Conservation (phyloP, 2,113 vertebrate genomes). For the Halcyon malimbica region DNA sequence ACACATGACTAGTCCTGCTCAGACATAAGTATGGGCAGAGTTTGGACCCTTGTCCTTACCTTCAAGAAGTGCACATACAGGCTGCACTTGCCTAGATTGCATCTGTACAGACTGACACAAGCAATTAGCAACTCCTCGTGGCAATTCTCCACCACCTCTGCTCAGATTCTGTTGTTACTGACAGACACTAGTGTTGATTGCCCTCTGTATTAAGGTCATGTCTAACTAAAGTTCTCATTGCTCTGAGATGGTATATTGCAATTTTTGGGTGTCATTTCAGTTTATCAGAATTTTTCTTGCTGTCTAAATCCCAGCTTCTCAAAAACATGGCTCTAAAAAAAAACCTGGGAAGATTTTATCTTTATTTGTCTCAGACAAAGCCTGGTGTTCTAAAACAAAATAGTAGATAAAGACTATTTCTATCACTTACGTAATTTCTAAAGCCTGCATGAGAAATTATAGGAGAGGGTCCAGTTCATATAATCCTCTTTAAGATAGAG, state of each 20-base stretch:
- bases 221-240: not conserved
- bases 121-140: not conserved
- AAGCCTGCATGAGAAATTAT: constrained; percentile 29
- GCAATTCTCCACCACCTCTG: not conserved
- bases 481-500: constrained; percentile 50
- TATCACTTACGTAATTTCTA: constrained; percentile 28
- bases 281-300: not conserved
- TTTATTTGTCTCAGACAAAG: constrained; percentile 8
- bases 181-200: not conserved
- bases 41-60: not conserved
- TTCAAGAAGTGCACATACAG: not conserved
- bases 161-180: not conserved
- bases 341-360: not conserved
- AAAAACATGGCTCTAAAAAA: not conserved
- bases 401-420: constrained; percentile 49
- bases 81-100: not conserved
- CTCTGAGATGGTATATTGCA: not conserved
- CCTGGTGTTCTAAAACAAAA: constrained; percentile 48
- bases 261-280: not conserved
- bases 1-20: not conserved
- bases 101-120: not conserved
- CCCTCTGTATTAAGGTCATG: not conserved
- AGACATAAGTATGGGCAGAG: not conserved
- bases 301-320: not conserved
- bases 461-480: not conserved